These are phyloP conservation scores for Gorsachius goisagi DNA, from an alignment of 2,113 vertebrate species.

Conservation along the genomic window DNA sequence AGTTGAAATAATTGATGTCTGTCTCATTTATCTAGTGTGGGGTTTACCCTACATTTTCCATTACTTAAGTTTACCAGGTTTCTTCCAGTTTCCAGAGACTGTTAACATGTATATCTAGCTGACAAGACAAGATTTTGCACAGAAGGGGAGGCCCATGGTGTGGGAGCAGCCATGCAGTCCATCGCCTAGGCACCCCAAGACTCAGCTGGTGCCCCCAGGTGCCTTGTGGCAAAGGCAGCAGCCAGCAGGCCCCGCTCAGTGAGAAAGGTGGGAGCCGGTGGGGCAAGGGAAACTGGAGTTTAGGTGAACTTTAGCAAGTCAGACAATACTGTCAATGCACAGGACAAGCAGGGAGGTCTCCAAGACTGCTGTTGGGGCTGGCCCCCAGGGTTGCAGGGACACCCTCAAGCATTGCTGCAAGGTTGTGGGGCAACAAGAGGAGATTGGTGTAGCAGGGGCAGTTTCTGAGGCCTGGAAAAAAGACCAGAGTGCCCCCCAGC, in stretches of 20 bases:
- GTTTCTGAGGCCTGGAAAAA: neutral
- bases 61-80: neutral
- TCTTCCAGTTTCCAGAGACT: neutral
- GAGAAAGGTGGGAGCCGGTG: neutral
- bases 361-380: neutral
- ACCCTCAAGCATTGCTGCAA: neutral
- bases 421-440: accelerated
- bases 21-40: neutral
- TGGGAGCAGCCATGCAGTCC: neutral
- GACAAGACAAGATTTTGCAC: neutral
- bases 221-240: neutral
- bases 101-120: neutral
- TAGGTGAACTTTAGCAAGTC: neutral
- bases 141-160: neutral
- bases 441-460: neutral
- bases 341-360: neutral
- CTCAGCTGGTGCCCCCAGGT: neutral
- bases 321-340: neutral
- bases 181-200: neutral
- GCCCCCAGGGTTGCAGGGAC: neutral
- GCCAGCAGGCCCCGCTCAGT: neutral
- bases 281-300: neutral
- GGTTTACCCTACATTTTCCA: neutral
- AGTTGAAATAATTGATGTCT: neutral
- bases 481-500: neutral